A percentile compares a stretch with the other conserved stretches of the same genome.
Evolutionary conservation across 2,113 vertebrate genomes (phyloP).

Genomic region (Physeter macrocephalus): DNA sequence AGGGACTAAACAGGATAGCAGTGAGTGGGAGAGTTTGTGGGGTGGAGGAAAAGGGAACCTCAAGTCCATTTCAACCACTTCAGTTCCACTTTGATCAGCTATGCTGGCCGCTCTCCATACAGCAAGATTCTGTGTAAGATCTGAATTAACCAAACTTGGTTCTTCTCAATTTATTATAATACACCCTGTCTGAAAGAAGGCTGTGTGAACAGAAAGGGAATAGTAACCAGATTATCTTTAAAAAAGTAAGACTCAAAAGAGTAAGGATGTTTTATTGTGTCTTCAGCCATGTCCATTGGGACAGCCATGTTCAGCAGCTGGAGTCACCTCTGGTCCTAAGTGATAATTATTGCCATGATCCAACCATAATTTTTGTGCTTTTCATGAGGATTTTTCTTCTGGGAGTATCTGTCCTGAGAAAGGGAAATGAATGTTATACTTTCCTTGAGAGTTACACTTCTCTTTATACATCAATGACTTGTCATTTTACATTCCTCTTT

Average conservation of each 20-base stretch:
- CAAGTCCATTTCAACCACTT: neutral
- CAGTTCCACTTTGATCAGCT: neutral
- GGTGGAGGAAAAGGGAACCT: neutral
- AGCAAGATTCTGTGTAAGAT: neutral
- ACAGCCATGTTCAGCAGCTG: neutral
- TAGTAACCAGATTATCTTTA: neutral
- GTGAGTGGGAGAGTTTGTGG: neutral
- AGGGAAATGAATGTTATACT: neutral
- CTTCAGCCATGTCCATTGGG: neutral
- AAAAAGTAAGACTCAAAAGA: neutral
- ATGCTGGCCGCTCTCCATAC: fast-evolving
- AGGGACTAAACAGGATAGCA: neutral
- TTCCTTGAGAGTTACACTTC: neutral
- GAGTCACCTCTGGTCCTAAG: neutral
- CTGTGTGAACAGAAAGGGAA: neutral
- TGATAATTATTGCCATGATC: neutral
- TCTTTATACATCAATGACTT: neutral
- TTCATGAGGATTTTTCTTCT: neutral
- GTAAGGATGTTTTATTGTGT: neutral
- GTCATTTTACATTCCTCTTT: neutral
- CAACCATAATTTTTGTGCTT: neutral
- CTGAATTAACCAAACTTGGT: neutral
- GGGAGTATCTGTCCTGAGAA: neutral
- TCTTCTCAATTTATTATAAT: neutral
- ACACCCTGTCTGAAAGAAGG: neutral